A percentile compares a stretch with the other conserved stretches of the same genome.
Evolutionary conservation across 2,888 invertebrate species (phyloP).

Genomic region (Calameuta idolon): DNA sequence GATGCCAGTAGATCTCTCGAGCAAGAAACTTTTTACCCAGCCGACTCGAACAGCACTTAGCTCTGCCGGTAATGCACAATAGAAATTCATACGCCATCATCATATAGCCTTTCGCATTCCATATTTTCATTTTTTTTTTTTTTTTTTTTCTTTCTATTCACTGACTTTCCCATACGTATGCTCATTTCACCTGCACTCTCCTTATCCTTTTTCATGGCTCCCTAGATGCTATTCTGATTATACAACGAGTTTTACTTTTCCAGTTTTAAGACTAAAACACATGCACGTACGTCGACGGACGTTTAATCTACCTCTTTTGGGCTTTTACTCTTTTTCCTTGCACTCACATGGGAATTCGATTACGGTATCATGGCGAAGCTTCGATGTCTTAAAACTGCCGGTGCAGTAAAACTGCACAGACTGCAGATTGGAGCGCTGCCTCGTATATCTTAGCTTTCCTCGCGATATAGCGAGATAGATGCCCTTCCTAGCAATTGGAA

Average conservation of each 20-base stretch:
- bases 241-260: not conserved
- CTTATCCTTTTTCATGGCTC: not conserved
- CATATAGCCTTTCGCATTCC: not conserved
- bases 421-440: constrained; percentile 3
- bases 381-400: not conserved
- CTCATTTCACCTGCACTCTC: not conserved
- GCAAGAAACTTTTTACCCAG: constrained; percentile 30
- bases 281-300: not conserved
- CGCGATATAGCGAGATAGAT: not conserved
- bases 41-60: constrained; percentile 24
- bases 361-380: not conserved
- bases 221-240: not conserved
- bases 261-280: not conserved
- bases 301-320: not conserved
- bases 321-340: not conserved
- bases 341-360: constrained; percentile 1
- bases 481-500: not conserved
- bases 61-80: constrained; percentile 42
- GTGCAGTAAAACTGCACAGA: constrained; percentile 1
- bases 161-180: not conserved
- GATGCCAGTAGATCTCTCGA: constrained; percentile 19
- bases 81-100: constrained; percentile 43
- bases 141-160: not conserved
- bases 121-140: not conserved
- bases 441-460: not conserved